Evolutionary conservation across 2,113 vertebrate species (phyloP).

Genomic region (Pipra filicauda): DNA sequence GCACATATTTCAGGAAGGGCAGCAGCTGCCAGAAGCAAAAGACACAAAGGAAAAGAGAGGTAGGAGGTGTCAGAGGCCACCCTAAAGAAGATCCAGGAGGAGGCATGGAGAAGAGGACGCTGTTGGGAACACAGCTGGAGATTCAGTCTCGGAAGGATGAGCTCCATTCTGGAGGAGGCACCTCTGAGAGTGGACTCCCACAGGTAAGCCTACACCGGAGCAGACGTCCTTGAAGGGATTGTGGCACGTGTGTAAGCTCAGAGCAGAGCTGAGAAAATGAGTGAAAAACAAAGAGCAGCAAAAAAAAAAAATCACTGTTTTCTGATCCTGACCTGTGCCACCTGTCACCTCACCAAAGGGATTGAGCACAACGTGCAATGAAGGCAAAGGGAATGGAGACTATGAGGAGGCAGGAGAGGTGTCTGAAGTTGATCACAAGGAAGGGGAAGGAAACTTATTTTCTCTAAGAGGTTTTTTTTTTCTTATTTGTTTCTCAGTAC

Average conservation of each 20-base stretch:
- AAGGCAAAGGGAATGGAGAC: background rate
- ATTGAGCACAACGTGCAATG: background rate
- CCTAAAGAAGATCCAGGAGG: background rate
- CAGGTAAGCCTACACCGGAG: background rate
- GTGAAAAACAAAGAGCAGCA: background rate
- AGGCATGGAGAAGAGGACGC: background rate
- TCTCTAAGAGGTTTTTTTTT: background rate
- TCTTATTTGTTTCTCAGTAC: background rate
- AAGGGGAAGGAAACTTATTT: background rate
- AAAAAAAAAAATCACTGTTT: background rate
- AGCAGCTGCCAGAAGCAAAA: background rate
- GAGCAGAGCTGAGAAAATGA: background rate
- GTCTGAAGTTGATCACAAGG: fast-evolving
- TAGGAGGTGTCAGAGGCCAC: background rate
- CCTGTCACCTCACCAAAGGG: background rate
- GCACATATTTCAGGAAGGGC: background rate
- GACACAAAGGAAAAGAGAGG: background rate
- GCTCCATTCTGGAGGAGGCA: background rate
- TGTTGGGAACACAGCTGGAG: background rate
- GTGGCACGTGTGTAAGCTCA: background rate
- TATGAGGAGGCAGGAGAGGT: background rate
- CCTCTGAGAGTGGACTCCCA: background rate
- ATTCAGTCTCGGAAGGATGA: background rate
- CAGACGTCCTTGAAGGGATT: background rate
- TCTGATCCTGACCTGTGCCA: background rate